These are phyloP conservation scores for Stenoptilia bipunctidactyla DNA, from an alignment of 2,888 invertebrate species.

Conservation along the genomic window DNA sequence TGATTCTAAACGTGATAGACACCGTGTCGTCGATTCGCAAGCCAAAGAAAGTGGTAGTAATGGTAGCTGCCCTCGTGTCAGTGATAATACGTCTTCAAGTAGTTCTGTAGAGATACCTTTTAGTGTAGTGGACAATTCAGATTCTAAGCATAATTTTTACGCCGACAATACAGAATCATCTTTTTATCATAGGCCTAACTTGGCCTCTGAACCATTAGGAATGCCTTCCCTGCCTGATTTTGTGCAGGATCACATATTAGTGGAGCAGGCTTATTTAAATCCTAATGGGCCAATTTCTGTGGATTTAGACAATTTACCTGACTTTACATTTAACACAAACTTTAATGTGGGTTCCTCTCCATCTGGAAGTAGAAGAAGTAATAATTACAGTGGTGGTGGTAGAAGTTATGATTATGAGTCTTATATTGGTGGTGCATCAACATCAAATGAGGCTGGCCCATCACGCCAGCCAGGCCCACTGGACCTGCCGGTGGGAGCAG, in stretches of 20 bases:
- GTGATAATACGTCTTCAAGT: constrained; percentile 53
- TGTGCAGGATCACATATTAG: constrained; percentile 89
- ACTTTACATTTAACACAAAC: constrained; percentile 73
- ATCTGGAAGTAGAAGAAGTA: constrained; percentile 44
- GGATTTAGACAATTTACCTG: constrained; percentile 77
- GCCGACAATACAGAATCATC: constrained; percentile 43
- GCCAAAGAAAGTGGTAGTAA: constrained; percentile 49
- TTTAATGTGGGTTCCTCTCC: constrained; percentile 52
- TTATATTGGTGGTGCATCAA: constrained; percentile 41
- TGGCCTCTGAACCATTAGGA: constrained; percentile 56
- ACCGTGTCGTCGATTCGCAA: constrained; percentile 37
- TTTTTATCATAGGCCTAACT: constrained; percentile 53
- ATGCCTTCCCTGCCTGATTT: constrained; percentile 85
- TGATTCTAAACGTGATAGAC: constrained; percentile 43
- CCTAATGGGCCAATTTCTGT: constrained; percentile 64
- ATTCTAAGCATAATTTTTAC: constrained; percentile 63
- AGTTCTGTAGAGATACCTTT: constrained; percentile 61
- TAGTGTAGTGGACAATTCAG: constrained; percentile 60
- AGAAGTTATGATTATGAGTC: constrained; percentile 49
- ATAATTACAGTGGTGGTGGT: constrained; percentile 33
- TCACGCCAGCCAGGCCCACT: constrained; percentile 38
- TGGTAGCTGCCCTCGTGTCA: constrained; percentile 32
- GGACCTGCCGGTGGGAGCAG: constrained; percentile 46
- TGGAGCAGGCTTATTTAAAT: constrained; percentile 80
- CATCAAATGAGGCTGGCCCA: constrained; percentile 33